Conservation (phyloP, 1,140 invertebrate species). For the Heliconius hewitsoni region DNA sequence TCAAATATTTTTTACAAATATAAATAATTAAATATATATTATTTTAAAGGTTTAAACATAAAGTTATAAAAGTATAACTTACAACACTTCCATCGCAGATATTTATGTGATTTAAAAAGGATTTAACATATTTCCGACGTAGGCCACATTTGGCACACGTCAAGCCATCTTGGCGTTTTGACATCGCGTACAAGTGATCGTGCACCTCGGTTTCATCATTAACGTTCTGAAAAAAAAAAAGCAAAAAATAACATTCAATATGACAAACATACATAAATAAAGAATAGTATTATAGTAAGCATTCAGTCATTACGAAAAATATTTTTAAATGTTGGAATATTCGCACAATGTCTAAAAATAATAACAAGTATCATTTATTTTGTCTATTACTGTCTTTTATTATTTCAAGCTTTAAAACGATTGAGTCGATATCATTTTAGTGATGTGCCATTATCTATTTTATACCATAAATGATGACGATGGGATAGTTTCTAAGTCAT, state of each 20-base stretch:
- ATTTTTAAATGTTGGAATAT: too few relatives aligned
- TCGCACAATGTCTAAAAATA: too few relatives aligned
- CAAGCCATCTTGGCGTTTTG: conserved; percentile 40
- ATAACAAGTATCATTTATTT: too few relatives aligned
- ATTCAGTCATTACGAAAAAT: too few relatives aligned
- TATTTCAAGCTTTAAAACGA: too few relatives aligned
- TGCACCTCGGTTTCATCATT: neutral
- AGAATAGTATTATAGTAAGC: too few relatives aligned
- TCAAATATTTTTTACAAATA: too few relatives aligned
- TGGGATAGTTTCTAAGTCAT: neutral
- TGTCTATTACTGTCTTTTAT: too few relatives aligned
- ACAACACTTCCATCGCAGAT: conserved; percentile 35
- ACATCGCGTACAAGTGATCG: conserved; percentile 4
- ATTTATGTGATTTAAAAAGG: conserved; percentile 46
- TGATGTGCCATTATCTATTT: neutral
- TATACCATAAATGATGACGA: neutral
- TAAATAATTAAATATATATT: too few relatives aligned
- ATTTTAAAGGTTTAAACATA: neutral
- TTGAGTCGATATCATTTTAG: too few relatives aligned
- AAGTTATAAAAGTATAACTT: conserved; percentile 18
- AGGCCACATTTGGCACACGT: conserved; percentile 47
- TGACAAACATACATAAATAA: neutral
- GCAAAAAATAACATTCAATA: neutral
- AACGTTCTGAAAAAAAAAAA: neutral
- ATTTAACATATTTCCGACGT: conserved; percentile 48